Evolutionary conservation across 2,888 invertebrate species (phyloP), one percentile per base, ranked within the genome.

Genomic region (Ornithoptera alexandrae): DNA sequence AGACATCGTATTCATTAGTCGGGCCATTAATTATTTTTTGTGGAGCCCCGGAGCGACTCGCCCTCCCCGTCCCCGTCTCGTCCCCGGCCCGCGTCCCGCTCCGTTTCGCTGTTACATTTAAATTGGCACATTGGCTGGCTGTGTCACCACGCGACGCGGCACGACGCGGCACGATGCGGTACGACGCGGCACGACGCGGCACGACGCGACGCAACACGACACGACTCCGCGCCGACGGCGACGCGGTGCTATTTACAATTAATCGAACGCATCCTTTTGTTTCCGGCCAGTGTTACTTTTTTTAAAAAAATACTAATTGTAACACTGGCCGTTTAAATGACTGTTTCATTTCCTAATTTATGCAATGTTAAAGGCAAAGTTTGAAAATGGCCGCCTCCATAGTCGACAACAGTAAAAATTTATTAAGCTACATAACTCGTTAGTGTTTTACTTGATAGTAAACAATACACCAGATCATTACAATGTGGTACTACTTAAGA

Each of bases 11-110:
- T 89, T 90, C 88, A 90, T 90, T 90, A 90, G 86, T 79, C 77
- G 80, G 77, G 71, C 83, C 88, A 90, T 90, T 89, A 88, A 90
- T 90, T 88, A 89, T 88, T 89, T 89, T 90, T 89, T 89, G 89
- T 88, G 83, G 83, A 86, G 85, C 81, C 85, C 83, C 77, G 78
- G 68, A 78, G 82, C 78, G 84, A 82, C 83, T 75, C 77, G 79
- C 81, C 81, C 82, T 79, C 75, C 81, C 78, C 61, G 71, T 65
- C 68, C 61, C 36, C 82, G 79, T 75, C 81, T 78, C 61, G 71
- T 65, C 68, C 61, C 39, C 39, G 39, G 7, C 39, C 39, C 39
- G 30, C 30, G 30, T 30, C 53, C 53, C 53, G 53, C 18, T 63
- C 78, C 78, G 72, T 72, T 82, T 83, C 81, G 84, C 83, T 82